Percentiles rank a stretch among this genome's conserved stretches.
Conservation (phyloP, 2,888 invertebrate genomes). For the Drosophila buzzatii region DNA sequence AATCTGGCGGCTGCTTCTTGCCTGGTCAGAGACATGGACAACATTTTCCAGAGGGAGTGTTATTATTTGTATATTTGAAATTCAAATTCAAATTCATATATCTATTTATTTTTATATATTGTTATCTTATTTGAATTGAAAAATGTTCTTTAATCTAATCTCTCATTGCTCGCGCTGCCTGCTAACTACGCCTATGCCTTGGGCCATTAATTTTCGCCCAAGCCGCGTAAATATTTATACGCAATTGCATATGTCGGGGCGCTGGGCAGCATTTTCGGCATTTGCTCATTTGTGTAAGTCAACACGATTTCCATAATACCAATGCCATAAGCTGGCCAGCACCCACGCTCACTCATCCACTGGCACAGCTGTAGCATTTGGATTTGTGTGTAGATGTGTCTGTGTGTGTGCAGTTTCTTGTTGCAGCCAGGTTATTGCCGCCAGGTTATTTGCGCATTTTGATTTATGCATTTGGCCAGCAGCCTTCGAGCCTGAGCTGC, state of each 20-base stretch:
- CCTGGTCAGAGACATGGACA: not conserved
- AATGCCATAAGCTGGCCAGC: constrained; percentile 28
- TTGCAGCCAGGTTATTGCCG: constrained; percentile 31
- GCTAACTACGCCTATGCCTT: constrained; percentile 17
- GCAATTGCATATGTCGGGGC: constrained; percentile 64
- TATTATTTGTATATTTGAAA: too few relatives aligned
- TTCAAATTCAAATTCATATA: too few relatives aligned
- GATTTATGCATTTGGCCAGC: constrained; percentile 68
- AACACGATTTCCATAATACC: constrained; percentile 77
- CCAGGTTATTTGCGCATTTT: constrained; percentile 74
- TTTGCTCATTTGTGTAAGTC: constrained; percentile 76
- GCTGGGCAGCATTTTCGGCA: constrained; percentile 53
- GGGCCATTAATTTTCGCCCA: constrained; percentile 66
- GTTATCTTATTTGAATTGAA: not conserved
- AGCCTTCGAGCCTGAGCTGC: constrained; percentile 26
- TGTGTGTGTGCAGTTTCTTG: constrained; percentile 13
- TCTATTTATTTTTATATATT: too few relatives aligned
- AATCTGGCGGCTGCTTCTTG: not conserved
- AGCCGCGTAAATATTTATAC: constrained; percentile 76
- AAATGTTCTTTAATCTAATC: not conserved
- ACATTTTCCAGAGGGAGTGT: not conserved
- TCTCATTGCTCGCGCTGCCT: not conserved
- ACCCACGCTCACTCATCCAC: not conserved
- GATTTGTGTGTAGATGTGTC: constrained; percentile 12
- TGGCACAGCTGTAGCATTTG: constrained; percentile 46